These are phyloP conservation scores for Caenorhabditis sinica DNA, from an alignment of 2,888 invertebrate species.

Conservation along the genomic window DNA sequence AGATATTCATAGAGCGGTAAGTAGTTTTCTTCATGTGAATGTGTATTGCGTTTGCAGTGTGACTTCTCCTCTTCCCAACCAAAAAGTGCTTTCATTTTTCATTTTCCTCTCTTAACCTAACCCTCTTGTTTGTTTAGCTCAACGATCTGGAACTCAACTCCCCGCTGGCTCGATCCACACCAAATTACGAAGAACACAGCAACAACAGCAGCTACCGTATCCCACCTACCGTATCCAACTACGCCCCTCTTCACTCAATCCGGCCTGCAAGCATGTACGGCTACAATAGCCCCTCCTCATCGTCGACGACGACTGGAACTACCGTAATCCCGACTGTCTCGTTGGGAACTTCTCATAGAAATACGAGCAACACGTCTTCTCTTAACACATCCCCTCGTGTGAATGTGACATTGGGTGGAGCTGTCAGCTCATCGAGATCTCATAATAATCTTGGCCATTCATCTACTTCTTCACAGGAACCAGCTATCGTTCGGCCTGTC, in stretches of 20 bases:
- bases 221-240: slow-evolving; percentile 53
- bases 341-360: slow-evolving; percentile 8
- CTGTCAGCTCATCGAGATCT: slow-evolving; percentile 28
- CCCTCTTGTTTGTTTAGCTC: slow-evolving; percentile 53
- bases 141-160: slow-evolving; percentile 58
- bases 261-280: slow-evolving; percentile 63
- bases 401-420: slow-evolving; percentile 42
- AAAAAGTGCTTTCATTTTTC: too few relatives aligned
- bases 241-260: slow-evolving; percentile 44
- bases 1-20: slow-evolving; percentile 70
- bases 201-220: slow-evolving; percentile 34
- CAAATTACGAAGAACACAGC: slow-evolving; percentile 50
- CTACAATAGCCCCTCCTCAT: slow-evolving; percentile 40
- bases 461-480: slow-evolving; percentile 56
- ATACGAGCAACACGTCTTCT: slow-evolving; percentile 14
- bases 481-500: slow-evolving; percentile 66
- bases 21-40: slow-evolving; percentile 16
- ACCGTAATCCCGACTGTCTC: slow-evolving; percentile 43
- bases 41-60: slow-evolving; percentile 16
- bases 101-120: slow-evolving; percentile 4
- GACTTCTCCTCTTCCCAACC: slow-evolving; percentile 7
- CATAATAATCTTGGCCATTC: slow-evolving; percentile 32
- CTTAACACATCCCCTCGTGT: slow-evolving; percentile 49
- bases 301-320: slow-evolving; percentile 39
- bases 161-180: slow-evolving; percentile 64